Evolutionary conservation across 2,797 vertebrate genomes (phyloP).

Genomic region (Leptoclinus maculatus): DNA sequence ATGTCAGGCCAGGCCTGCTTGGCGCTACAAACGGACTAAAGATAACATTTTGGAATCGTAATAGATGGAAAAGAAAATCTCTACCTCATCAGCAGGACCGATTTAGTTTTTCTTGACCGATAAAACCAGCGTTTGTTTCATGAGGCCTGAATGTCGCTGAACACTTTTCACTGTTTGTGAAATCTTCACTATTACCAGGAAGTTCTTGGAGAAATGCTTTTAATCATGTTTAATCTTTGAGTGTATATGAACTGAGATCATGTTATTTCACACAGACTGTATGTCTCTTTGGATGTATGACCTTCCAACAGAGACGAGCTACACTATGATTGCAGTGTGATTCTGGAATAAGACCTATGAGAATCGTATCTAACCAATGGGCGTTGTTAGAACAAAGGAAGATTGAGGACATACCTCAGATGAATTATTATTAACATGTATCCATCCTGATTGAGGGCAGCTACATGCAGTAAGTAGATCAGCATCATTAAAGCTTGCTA

Average conservation of each 20-base stretch:
- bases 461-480: not conserved
- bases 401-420: not conserved
- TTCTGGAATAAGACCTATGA: slow-evolving; percentile 33
- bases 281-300: slow-evolving; percentile 16
- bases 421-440: not conserved
- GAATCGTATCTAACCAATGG: slow-evolving; percentile 1
- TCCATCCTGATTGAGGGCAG: slow-evolving; percentile 6
- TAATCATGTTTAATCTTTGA: slow-evolving; percentile 39
- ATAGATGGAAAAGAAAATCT: slow-evolving; percentile 31
- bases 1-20: not conserved
- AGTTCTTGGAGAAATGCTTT: slow-evolving; percentile 19
- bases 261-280: slow-evolving; percentile 9
- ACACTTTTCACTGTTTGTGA: slow-evolving; percentile 38
- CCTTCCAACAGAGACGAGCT: slow-evolving; percentile 19
- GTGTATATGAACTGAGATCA: slow-evolving; percentile 27
- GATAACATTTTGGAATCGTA: not conserved
- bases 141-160: slow-evolving; percentile 44
- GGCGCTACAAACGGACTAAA: not conserved
- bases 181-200: slow-evolving; percentile 21
- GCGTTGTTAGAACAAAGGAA: not conserved
- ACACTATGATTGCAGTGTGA: slow-evolving; percentile 60
- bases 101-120: slow-evolving; percentile 31
- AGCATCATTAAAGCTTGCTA: slow-evolving; percentile 32
- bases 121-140: slow-evolving; percentile 39
- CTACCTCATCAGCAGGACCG: slow-evolving; percentile 63